Evolutionary conservation across 1,140 invertebrate genomes (phyloP), one percentile per base, ranked within the genome.

Genomic region (Penaeus indicus): DNA sequence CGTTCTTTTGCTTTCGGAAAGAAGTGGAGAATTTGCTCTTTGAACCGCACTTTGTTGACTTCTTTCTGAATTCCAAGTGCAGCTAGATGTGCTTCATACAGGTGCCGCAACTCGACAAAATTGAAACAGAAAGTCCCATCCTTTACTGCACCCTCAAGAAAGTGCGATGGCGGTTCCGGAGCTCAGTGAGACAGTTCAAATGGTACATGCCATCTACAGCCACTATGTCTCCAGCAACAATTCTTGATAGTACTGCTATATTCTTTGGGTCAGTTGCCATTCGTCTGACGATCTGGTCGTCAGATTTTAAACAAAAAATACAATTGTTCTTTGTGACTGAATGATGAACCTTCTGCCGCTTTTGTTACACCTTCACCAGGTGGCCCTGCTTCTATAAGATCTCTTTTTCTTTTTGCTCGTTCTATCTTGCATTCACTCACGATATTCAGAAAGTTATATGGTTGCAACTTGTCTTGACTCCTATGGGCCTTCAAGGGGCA

Each of bases 1-100:
- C 38, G 82, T n/a, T 64, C 82, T 25, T 69, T 62, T 21, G 82
- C 62, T 32, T 69, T 25, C 69, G 64, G 82, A 69, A 84, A 84
- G 63, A 22, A 72, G 27, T 42, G n/a, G 16, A 69, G 82, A 72
- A 84, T n/a, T 42, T 69, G 82, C 25, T 84, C 82, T 42, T 84
- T 84, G 64, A 84, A 84, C 25, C 82, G 32, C 60, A 84, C 62
- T 84, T 84, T 80, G 25, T 80, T 80, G 78, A 80, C 78, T 80
- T 80, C 78, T 47, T 60, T 80, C 25, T 60, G 32, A 32, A 80
- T 27, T 18, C 78, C 42, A 80, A 80, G 47, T 21, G 21, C 78
- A 27, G 25, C 25, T 25, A 80, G 78, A 47, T 47, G 78, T 47
- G 16, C 47, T 18, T 80, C 78, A 60, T 80, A 80, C 38, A 80